Base-by-base conservation (phyloP, 2,888 invertebrate species). In the Agonum fuliginosum region DNA sequence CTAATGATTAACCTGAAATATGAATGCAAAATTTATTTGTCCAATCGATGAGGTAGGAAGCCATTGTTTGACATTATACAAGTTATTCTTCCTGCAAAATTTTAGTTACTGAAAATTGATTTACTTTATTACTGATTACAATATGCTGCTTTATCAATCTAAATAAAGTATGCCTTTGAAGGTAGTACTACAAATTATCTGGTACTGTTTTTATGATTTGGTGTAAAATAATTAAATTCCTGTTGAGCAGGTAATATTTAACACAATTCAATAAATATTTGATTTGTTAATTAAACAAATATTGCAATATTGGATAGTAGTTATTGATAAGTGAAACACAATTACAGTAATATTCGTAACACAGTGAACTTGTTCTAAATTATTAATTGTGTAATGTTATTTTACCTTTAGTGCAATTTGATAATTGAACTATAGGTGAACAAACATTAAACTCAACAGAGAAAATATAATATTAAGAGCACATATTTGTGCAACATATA, bases 301-400 rank as follows among this genome's bases (percentile, higher is more conserved):
- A 48, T 48, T 48, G 48, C 17, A 17, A 19, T 6, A 10, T 3
- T 10, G 10, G 12, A 43, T 48, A n/a, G n/a, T n/a, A n/a, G 3
- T 8, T 48, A 48, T 48, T 19, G 20, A 48, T 48, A 48, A 48
- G 48, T 19, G 48, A 48, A 48, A 14, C 48, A 48, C n/a, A 48
- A 20, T 48, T n/a, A n/a, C n/a, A n/a, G 20, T 48, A 48, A 3
- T 46, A 19, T 17, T n/a, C n/a, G n/a, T 8, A 46, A 46, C 17
- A 14, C 19, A 46, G 19, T 46, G 8, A 24, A 12, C 54, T 12
- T 10, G 12, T 54, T 54, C n/a, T 54, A 3, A 54, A 54, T 54
- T 54, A 54, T 54, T 22, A 54, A 54, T 3, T 24, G 20, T 17
- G 17, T n/a, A n/a, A 46, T 54, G 22, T 54, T 54, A 54, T 24